These are phyloP conservation scores for Ylistrum balloti DNA, from an alignment of 1,140 invertebrate genomes.

Conservation along the genomic window DNA sequence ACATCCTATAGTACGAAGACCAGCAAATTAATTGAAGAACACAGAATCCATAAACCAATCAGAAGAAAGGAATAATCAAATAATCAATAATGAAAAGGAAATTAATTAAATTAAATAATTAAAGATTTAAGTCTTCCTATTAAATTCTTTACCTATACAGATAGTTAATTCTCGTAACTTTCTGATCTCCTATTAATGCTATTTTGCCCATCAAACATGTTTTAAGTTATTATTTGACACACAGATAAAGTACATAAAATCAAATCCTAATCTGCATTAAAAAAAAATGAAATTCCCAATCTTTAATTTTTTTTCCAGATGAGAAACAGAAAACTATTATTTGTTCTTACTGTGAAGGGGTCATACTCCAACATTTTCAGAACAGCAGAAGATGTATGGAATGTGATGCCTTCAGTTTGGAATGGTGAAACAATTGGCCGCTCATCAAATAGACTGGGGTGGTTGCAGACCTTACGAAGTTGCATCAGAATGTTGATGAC, in stretches of 20 bases:
- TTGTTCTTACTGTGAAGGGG: constrained; percentile 88
- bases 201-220: too few relatives aligned
- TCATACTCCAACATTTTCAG: constrained; percentile 90
- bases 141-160: too few relatives aligned
- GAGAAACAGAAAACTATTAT: too few relatives aligned
- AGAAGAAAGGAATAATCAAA: not conserved
- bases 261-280: too few relatives aligned
- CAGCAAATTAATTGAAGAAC: not conserved
- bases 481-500: constrained; percentile 99
- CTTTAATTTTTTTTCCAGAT: too few relatives aligned
- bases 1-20: constrained; percentile 86
- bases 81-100: not conserved
- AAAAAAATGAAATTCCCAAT: too few relatives aligned
- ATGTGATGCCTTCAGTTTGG: constrained; percentile 91
- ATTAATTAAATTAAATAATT: too few relatives aligned
- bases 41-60: not conserved
- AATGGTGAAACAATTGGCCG: constrained; percentile 97
- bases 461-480: constrained; percentile 99
- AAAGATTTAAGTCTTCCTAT: too few relatives aligned
- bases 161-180: too few relatives aligned
- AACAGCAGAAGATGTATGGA: constrained; percentile 85
- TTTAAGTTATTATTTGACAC: too few relatives aligned
- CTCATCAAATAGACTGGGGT: constrained; percentile 99
- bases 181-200: too few relatives aligned
- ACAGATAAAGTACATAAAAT: too few relatives aligned